These are phyloP conservation scores for Ciconia stormi DNA, from an alignment of 2,113 vertebrate species.

Conservation along the genomic window DNA sequence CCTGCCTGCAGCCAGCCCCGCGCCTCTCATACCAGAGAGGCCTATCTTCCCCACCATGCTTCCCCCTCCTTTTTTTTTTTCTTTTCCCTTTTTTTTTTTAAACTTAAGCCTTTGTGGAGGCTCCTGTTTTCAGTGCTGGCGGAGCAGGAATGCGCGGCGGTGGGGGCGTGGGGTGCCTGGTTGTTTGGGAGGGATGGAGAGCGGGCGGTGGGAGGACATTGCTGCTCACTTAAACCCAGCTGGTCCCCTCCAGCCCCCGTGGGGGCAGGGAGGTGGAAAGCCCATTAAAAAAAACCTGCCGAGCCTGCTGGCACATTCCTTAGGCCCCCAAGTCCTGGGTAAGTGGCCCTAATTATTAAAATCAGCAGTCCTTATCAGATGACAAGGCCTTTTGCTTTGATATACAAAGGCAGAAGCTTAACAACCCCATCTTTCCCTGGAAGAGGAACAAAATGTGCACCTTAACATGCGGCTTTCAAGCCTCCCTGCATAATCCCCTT, in stretches of 20 bases:
- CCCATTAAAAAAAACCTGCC: constrained; percentile 31
- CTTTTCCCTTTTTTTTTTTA: background rate
- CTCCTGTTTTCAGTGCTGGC: background rate
- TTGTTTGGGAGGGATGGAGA: constrained; percentile 29
- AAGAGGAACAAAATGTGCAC: constrained; percentile 35
- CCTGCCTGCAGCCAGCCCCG: constrained; percentile 76
- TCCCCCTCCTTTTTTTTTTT: background rate
- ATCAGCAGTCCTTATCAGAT: constrained; percentile 58
- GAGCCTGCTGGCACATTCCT: constrained; percentile 62
- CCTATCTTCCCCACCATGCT: constrained; percentile 53
- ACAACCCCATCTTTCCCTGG: constrained; percentile 32
- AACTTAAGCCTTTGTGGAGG: background rate
- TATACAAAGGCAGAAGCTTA: constrained; percentile 48
- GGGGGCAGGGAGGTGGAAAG: constrained; percentile 35
- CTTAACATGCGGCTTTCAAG: background rate
- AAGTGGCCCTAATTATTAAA: constrained; percentile 70
- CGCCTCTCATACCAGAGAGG: constrained; percentile 80
- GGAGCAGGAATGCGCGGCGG: constrained; percentile 49
- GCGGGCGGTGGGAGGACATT: background rate
- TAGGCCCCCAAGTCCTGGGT: constrained; percentile 41
- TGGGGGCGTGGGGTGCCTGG: constrained; percentile 19
- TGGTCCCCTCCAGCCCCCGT: constrained; percentile 4
- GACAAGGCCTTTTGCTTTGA: constrained; percentile 51
- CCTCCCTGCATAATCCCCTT: constrained; percentile 35
- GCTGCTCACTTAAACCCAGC: constrained; percentile 62